A percentile compares a stretch with the other conserved stretches of the same genome.
Evolutionary conservation across 2,113 vertebrate genomes (phyloP).

Genomic region (Ibidorhyncha struthersii): DNA sequence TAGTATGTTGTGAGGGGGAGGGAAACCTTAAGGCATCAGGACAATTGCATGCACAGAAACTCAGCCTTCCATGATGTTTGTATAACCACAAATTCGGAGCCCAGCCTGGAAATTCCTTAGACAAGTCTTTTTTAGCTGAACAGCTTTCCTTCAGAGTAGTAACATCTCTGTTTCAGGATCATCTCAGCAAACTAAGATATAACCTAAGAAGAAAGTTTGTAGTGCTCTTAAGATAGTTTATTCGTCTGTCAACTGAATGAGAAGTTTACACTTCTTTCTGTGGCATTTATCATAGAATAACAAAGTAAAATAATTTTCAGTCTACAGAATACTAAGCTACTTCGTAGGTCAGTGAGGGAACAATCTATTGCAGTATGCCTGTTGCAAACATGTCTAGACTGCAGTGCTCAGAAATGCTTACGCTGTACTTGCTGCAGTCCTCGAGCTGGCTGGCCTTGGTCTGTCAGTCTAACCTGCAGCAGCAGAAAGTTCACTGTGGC

Average conservation of each 20-base stretch:
- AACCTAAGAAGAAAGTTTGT: background rate
- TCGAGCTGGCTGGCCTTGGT: background rate
- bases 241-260: background rate
- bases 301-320: background rate
- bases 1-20: background rate
- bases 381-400: background rate
- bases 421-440: background rate
- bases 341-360: background rate
- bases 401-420: background rate
- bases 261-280: background rate
- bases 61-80: background rate
- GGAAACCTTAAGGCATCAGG: background rate
- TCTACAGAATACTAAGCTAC: background rate
- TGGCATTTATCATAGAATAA: background rate
- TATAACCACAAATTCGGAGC: background rate
- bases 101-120: background rate
- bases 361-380: background rate
- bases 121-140: background rate
- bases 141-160: background rate
- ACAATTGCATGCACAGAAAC: background rate
- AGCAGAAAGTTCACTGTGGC: background rate
- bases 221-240: background rate
- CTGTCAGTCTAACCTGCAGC: background rate
- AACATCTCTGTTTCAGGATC: background rate
- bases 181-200: background rate